Percentiles rank a stretch among this genome's conserved stretches.
These are phyloP conservation scores for Lindbergichthys nudifrons DNA, from an alignment of 2,797 vertebrate genomes.

Conservation along the genomic window DNA sequence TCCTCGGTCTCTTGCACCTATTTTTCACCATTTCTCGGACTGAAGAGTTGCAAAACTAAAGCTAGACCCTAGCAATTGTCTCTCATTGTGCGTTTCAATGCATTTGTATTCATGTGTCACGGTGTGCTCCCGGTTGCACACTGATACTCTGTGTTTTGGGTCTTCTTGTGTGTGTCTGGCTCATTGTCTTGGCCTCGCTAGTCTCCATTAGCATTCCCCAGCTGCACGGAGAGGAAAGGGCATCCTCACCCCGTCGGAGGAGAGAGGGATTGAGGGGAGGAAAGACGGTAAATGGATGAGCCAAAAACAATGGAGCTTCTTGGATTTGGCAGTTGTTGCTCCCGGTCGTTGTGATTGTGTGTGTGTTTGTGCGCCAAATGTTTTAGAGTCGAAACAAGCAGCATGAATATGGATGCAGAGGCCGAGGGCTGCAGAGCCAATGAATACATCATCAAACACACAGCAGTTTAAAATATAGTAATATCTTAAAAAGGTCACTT, in stretches of 20 bases:
- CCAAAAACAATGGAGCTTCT: conserved; percentile 51
- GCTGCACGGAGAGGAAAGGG: conserved; percentile 54
- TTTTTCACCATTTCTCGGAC: not conserved
- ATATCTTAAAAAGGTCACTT: conserved; percentile 30
- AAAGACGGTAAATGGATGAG: conserved; percentile 43
- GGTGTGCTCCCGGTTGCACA: conserved; percentile 19
- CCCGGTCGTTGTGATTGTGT: conserved; percentile 20
- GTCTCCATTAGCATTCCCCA: conserved; percentile 50
- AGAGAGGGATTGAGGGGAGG: conserved; percentile 42
- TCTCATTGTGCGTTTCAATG: conserved; percentile 3
- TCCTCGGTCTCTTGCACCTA: not conserved
- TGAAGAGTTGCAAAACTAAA: conserved; percentile 22
- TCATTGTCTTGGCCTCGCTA: conserved; percentile 46
- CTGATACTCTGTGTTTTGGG: conserved; percentile 3
- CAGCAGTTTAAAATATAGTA: not conserved
- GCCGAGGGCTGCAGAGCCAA: not conserved
- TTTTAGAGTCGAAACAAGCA: conserved; percentile 17
- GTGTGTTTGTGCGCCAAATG: not conserved
- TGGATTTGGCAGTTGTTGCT: conserved; percentile 36
- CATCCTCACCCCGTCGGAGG: conserved; percentile 24
- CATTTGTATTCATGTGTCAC: not conserved
- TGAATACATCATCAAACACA: conserved; percentile 21
- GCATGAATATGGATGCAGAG: conserved; percentile 47
- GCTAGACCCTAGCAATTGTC: not conserved
- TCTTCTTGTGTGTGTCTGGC: not conserved